A percentile compares a stretch with the other conserved stretches of the same genome.
phyloP scores from a whole-genome alignment of 64 coral and sea anemone genomes.

The Orbicella faveolata region DNA sequence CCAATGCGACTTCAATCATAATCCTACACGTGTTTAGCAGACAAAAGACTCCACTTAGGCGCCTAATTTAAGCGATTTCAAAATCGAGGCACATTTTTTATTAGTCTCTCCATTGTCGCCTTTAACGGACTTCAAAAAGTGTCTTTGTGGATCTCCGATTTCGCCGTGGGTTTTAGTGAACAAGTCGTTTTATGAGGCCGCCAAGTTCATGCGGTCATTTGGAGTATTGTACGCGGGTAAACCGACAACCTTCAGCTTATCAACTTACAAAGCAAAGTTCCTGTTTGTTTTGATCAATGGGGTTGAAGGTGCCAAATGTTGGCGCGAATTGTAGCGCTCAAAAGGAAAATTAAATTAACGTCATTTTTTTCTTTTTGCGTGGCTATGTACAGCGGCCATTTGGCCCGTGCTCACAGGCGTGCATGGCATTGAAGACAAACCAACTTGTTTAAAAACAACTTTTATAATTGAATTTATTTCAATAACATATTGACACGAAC shows the following conservation, averaged over 20 bases:
- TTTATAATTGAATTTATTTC: constrained; percentile 41
- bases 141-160: not conserved
- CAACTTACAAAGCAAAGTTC: not conserved
- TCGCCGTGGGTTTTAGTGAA: not conserved
- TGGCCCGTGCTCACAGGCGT: not conserved
- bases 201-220: not conserved
- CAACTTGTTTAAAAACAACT: constrained; percentile 19
- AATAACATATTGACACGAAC: constrained; percentile 36
- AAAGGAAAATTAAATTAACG: not conserved
- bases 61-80: constrained; percentile 33
- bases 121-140: constrained; percentile 4
- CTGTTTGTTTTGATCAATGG: constrained; percentile 1
- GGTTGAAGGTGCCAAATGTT: not conserved
- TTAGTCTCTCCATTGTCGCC: not conserved
- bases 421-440: not conserved
- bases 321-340: not conserved
- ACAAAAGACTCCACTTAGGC: constrained; percentile 39
- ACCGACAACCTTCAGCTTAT: not conserved
- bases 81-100: not conserved
- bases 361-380: not conserved
- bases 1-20: not conserved
- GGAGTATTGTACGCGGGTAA: not conserved
- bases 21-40: constrained; percentile 32
- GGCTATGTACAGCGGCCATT: not conserved
- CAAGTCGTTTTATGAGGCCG: not conserved